Conservation (phyloP, 1,140 invertebrate genomes). For the Lepidurus apus region DNA sequence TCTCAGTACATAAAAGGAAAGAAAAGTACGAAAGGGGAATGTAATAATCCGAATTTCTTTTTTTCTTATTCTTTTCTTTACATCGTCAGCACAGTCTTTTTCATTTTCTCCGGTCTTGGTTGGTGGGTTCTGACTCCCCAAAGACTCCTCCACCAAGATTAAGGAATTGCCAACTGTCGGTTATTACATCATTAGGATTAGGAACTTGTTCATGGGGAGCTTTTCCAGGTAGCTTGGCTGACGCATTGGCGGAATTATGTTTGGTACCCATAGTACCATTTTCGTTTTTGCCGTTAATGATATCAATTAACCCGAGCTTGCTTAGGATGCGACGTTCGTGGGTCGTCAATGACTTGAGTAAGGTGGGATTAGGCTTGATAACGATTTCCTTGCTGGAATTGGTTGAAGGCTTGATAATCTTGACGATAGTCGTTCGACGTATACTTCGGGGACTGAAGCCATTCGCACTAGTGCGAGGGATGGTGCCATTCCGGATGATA, state of each 20-base stretch:
- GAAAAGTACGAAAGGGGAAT: not conserved
- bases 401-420: not conserved
- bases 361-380: not conserved
- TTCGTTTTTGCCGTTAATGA: not conserved
- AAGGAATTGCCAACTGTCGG: conserved; percentile 9
- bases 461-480: not conserved
- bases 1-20: not conserved
- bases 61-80: not conserved
- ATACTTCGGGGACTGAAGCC: not conserved
- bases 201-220: not conserved
- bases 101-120: not conserved
- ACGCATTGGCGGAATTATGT: not conserved
- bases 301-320: not conserved
- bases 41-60: not conserved
- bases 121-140: not conserved
- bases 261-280: not conserved
- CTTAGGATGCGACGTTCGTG: not conserved
- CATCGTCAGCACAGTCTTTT: not conserved
- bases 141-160: conserved; percentile 5
- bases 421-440: not conserved
- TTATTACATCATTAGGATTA: not conserved
- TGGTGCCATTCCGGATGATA: not conserved
- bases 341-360: not conserved
- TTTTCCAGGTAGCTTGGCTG: not conserved
- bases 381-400: not conserved